phyloP scores from a whole-genome alignment of 2,797 vertebrate genomes.

The Todus mexicanus region DNA sequence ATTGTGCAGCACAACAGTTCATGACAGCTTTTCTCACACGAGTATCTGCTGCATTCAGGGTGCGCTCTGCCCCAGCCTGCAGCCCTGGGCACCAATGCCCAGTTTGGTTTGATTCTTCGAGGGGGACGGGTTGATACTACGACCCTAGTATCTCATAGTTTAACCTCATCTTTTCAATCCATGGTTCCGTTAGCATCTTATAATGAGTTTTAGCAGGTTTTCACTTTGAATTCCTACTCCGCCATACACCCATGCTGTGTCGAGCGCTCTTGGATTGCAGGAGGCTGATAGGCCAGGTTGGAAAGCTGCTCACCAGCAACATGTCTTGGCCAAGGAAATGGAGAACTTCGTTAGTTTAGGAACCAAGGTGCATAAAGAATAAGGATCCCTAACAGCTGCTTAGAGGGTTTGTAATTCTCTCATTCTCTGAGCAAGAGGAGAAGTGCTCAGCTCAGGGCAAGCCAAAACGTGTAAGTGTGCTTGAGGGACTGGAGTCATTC shows the following conservation, averaged over 20 bases:
- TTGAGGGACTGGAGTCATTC: fast-evolving
- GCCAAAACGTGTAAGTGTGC: neutral
- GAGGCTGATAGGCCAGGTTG: neutral
- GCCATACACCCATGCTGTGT: neutral
- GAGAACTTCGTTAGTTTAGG: neutral
- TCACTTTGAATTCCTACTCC: neutral
- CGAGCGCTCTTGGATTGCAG: too few relatives aligned
- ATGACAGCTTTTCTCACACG: neutral
- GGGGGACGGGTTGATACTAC: neutral
- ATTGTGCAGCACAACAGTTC: neutral
- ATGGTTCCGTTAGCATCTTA: neutral
- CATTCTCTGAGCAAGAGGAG: neutral
- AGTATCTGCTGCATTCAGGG: neutral
- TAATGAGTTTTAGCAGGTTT: neutral
- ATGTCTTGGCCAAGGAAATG: neutral
- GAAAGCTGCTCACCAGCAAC: neutral
- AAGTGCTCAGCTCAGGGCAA: neutral
- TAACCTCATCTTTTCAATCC: neutral
- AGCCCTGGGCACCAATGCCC: too few relatives aligned
- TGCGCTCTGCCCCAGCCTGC: neutral
- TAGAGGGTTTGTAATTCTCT: neutral
- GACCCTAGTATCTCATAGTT: neutral
- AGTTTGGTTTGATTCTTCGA: too few relatives aligned
- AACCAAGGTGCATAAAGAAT: neutral
- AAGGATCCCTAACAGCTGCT: neutral